Evolutionary conservation across 2,113 vertebrate species (phyloP), one percentile per base, ranked within the genome.

Genomic region (Peromyscus maniculatus): DNA sequence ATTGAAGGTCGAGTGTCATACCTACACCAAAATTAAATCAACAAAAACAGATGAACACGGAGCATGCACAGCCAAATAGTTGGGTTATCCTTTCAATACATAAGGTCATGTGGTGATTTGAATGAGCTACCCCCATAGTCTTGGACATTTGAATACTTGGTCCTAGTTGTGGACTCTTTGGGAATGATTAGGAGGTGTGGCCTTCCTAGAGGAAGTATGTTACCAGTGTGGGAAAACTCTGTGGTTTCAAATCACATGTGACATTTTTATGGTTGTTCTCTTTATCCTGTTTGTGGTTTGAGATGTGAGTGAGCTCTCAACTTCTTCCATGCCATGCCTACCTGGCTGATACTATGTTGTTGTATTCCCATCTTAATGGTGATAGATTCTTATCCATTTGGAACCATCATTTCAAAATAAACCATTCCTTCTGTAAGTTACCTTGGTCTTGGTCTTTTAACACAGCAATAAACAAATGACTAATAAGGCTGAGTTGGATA

Each of bases 341-440:
- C 3, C 2, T 1, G 7, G 16, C 21, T 15, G 7, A 28, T 43
- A 28, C 24, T 17, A 6, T 43, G n/a, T 43, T 84, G 1, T 8
- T 3, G 43, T 64, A 12, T 84, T 43, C 7, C 26, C 8, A 39
- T 9, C 3, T 17, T 39, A 24, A 26, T 64, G 13, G 57, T 84
- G 24, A 84, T 84, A 3, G 24, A 28, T 39, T 16, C 13, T 83
- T 57, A 59, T 43, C 11, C 13, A 64, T 43, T 7, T 66, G 15
- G 8, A 86, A 46, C 15, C 16, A 66, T 19, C 21, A 46, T 64
- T 64, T 84, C 15, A 16, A 66, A 31, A 19, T 66, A 66, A 28
- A 31, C 16, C 2, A 28, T 9, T 64, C 4, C 8, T 86, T 43
- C 7, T 82, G 9, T 59, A 86, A 31, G 26, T 31, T 86, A 15